Percentiles rank a stretch among this genome's conserved stretches.
These are phyloP conservation scores for Amblyopsis hoosieri DNA, from an alignment of 2,797 vertebrate genomes.

Conservation along the genomic window DNA sequence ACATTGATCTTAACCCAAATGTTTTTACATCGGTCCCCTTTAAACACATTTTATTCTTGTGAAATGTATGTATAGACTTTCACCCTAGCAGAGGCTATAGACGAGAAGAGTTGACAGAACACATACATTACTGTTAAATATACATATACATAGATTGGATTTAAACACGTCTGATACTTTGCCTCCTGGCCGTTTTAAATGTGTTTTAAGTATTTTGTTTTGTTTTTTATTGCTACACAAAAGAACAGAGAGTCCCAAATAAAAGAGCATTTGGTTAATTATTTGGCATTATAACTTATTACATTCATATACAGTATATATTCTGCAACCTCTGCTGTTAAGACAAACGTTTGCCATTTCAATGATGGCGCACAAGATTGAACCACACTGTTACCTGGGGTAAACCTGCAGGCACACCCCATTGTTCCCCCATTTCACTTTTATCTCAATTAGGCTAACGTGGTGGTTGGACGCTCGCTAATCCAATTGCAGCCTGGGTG, in stretches of 20 bases:
- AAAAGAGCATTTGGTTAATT: conserved; percentile 46
- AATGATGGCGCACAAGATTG: conserved; percentile 18
- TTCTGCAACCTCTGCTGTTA: neutral
- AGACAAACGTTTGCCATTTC: neutral
- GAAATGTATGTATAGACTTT: conserved; percentile 39
- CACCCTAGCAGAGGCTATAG: conserved; percentile 25
- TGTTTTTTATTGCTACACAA: neutral
- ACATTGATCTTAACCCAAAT: conserved; percentile 35
- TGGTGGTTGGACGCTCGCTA: conserved; percentile 72
- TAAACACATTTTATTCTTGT: conserved; percentile 19
- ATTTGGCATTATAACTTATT: conserved; percentile 14
- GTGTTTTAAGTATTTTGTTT: conserved; percentile 26
- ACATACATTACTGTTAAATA: conserved; percentile 28
- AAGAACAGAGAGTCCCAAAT: conserved; percentile 26
- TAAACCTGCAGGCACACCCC: conserved; percentile 30
- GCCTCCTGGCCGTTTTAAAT: conserved; percentile 20
- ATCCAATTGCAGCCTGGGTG: conserved; percentile 65
- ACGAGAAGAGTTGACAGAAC: conserved; percentile 30
- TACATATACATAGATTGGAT: conserved; percentile 38
- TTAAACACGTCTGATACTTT: conserved; percentile 25
- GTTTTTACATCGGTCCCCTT: conserved; percentile 41
- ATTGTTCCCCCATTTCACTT: conserved; percentile 74
- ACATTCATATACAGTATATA: neutral
- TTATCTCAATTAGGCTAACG: conserved; percentile 73
- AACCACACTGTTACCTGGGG: neutral